Base-by-base conservation (phyloP, 2,888 invertebrate species). In the Arctia plantaginis region DNA sequence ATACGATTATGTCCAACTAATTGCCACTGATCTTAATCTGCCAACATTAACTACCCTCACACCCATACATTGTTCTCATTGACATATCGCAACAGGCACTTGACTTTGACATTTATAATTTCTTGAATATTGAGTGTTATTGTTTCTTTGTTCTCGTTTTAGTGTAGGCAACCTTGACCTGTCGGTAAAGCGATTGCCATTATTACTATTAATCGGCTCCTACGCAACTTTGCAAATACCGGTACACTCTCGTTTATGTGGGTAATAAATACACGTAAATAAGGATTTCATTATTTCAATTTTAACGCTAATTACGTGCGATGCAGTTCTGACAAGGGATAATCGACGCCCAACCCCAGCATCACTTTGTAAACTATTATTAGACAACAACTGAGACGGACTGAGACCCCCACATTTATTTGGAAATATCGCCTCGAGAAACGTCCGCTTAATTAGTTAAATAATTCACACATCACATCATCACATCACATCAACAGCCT, bases 31-130 rank as follows among this genome's bases (percentile, higher is more conserved):
- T 91, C 86, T 82, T 82, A 84, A 91, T 89, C 90, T 81, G 78
- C 72, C 66, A 80, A 80, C 75, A 80, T 81, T 83, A 85, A 82
- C 80, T 77, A 78, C 81, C 79, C 83, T 85, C 82, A 82, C 84
- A 82, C 79, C 86, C 82, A 87, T 82, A 83, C 82, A 86, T 84
- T 86, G 87, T 85, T 79, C 84, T 78, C 71, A 85, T 87, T 83
- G 88, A 87, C 88, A 83, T 82, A 82, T 85, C 80, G 80, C 71
- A 76, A 82, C 82, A 79, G 80, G 77, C 85, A 82, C 80, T 89
- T 88, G 89, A 90, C 88, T 88, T 89, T 91, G 91, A 90, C 90
- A 90, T 90, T 88, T 87, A 80, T 87, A 88, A 90, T 90, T 88
- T 88, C 74, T 80, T 79, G 85, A 84, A 85, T 87, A 89, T 89